Evolutionary conservation across 2,113 vertebrate species (phyloP), one percentile per base, ranked within the genome.

Genomic region (Rana temporaria): DNA sequence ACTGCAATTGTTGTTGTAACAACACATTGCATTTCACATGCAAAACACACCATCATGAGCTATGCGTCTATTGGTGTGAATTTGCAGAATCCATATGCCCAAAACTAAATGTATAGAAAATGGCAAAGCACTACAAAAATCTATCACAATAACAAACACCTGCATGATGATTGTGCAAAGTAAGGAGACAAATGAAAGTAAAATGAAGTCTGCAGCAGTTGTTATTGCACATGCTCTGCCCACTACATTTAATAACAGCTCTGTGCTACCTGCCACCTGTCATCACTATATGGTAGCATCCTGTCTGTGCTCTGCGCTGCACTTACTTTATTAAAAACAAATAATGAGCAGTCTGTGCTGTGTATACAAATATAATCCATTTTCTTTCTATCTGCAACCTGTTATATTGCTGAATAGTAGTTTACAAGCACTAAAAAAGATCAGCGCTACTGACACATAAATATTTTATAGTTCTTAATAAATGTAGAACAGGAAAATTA

Each of bases 261-360:
- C 53, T 19, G 78, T 38, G 78, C 78, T 79, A 79, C 78, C 66
- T 79, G 67, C 78, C 78, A 79, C 78, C 78, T 79, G 78, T 79
- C 78, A 79, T 66, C 78, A 48, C 22, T 79, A 34, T 70, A 79
- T 69, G 55, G 65, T 48, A 59, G 66, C 53, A 79, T 69, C 78
- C 65, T 69, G 52, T 79, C 64, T 34, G 26, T 53, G 52, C 59
- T 55, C 53, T 79, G 78, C 26, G 66, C 19, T 59, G 64, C 77
- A 79, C 53, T 79, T 79, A 79, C 64, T 56, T 66, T 79, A 67
- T 79, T 57, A 79, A 79, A 79, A 75, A 48, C 72, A 75, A 75
- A 79, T 68, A 67, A 67, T 66, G 77, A 68, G 59, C 78, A 79
- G 55, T 59, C 52, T 68, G 66, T 24, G 34, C 26, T 62, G 66